Evolutionary conservation across 2,113 vertebrate genomes (phyloP).

Genomic region (Archocentrus centrarchus): DNA sequence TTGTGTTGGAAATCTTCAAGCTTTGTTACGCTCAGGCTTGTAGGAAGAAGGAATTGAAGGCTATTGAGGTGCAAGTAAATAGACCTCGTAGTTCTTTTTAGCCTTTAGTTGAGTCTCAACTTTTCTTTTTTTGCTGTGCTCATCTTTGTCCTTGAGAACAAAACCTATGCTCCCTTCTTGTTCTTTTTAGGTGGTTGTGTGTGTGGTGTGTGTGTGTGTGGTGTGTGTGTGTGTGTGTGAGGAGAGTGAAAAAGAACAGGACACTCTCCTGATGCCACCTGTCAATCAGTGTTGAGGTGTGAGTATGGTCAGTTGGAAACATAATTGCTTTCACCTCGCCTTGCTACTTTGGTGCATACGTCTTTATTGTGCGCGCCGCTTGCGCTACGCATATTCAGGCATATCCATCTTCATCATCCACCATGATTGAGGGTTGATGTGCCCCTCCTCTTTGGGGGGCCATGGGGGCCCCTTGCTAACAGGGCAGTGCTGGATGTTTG

Average conservation of each 20-base stretch:
- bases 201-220: neutral
- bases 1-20: slow-evolving; percentile 63
- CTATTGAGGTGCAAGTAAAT: slow-evolving; percentile 28
- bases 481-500: slow-evolving; percentile 65
- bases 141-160: slow-evolving; percentile 54
- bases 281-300: slow-evolving; percentile 69
- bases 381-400: neutral
- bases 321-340: slow-evolving; percentile 72
- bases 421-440: slow-evolving; percentile 76
- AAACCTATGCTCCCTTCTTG: slow-evolving; percentile 30
- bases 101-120: slow-evolving; percentile 3
- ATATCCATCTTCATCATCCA: slow-evolving; percentile 73
- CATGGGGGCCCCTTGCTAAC: slow-evolving; percentile 53
- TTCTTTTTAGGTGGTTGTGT: neutral
- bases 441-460: slow-evolving; percentile 61
- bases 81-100: slow-evolving; percentile 7
- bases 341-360: slow-evolving; percentile 6
- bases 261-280: slow-evolving; percentile 65
- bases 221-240: neutral
- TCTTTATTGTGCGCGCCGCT: neutral
- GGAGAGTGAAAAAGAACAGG: slow-evolving; percentile 16
- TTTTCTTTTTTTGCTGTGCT: neutral
- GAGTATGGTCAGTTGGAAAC: slow-evolving; percentile 52
- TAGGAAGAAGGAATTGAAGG: slow-evolving; percentile 14
- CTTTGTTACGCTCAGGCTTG: slow-evolving; percentile 16